phyloP scores from a whole-genome alignment of 1,140 invertebrate species.

The Formica exsecta region DNA sequence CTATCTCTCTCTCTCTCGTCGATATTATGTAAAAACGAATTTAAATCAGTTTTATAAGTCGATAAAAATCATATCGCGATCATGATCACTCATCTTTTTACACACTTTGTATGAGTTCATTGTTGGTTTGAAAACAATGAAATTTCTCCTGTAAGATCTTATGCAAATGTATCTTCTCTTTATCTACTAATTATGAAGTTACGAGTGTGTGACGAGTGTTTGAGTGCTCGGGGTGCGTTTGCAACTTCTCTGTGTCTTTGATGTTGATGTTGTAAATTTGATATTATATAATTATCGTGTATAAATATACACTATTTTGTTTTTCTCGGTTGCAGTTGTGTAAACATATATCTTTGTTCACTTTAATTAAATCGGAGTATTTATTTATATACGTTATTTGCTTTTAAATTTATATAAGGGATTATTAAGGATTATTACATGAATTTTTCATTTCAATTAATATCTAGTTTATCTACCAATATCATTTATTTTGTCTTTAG shows the following conservation, averaged over 20 bases:
- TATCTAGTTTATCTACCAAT: background rate
- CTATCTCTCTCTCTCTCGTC: too few species aligned
- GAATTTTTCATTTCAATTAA: background rate
- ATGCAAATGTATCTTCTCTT: conserved; percentile 37
- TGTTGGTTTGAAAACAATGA: conserved; percentile 42
- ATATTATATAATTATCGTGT: conserved; percentile 38
- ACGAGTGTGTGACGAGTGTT: conserved; percentile 54
- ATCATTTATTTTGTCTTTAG: background rate
- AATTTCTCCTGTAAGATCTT: conserved; percentile 31
- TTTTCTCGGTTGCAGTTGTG: background rate
- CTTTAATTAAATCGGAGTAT: conserved; percentile 18
- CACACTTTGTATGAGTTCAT: conserved; percentile 52
- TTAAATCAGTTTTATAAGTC: conserved; percentile 14
- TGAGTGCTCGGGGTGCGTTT: conserved; percentile 26
- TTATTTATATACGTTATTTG: conserved; percentile 16
- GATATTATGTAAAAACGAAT: background rate
- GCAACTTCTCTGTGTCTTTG: conserved; percentile 44
- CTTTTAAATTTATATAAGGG: background rate
- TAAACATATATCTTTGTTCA: background rate
- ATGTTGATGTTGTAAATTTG: conserved; percentile 44
- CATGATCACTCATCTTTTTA: conserved; percentile 71
- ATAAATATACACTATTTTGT: conserved; percentile 25
- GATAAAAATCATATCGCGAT: conserved; percentile 50
- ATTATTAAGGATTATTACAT: background rate
- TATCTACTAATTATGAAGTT: conserved; percentile 42